Evolutionary conservation across 1,140 invertebrate species (phyloP), one percentile per base, ranked within the genome.

Genomic region (Centruroides sculpturatus): DNA sequence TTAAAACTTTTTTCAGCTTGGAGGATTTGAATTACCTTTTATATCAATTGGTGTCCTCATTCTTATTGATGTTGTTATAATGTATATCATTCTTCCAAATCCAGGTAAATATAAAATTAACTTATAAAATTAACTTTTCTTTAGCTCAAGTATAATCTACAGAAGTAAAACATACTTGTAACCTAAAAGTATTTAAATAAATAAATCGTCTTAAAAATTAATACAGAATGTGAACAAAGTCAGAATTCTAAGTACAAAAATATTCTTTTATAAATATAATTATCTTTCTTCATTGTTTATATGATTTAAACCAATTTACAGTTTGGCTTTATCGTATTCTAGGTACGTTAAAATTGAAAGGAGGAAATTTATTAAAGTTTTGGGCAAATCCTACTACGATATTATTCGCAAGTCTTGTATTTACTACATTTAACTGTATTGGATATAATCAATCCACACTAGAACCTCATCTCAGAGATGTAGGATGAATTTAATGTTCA

Each of bases 401-500:
- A 8, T 56, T 67, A 12, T 64, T 66, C 55, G 49, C 60, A 8
- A n/a, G 66, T 6, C 58, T 59, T 9, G 66, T 69, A n/a, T 62
- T 64, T 51, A 62, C 60, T 0, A 55, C 58, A 3, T 61, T 66
- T 10, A 69, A 63, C 57, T 64, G 69, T 9, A 59, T 76, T 6
- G 74, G 72, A 1, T 76, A 72, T 61, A 65, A 74, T 51, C 72
- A 74, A 56, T 70, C 73, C 2, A 72, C 74, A 0, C 55, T 75
- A 11, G 73, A 74, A 52, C 62, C 67, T 12, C 73, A 74, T 65
- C 63, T 75, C 4, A n/a, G 66, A 9, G 57, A 66, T 58, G 72
- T 73, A 23, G 23, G 2, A 23, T 23, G 23, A 23, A 67, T 35
- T 34, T 35, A 46, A 61, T 34, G 5, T 34, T 53, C 8, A 35